These are phyloP conservation scores for Drosophila tropicalis DNA, from an alignment of 1,140 invertebrate genomes.

Conservation along the genomic window DNA sequence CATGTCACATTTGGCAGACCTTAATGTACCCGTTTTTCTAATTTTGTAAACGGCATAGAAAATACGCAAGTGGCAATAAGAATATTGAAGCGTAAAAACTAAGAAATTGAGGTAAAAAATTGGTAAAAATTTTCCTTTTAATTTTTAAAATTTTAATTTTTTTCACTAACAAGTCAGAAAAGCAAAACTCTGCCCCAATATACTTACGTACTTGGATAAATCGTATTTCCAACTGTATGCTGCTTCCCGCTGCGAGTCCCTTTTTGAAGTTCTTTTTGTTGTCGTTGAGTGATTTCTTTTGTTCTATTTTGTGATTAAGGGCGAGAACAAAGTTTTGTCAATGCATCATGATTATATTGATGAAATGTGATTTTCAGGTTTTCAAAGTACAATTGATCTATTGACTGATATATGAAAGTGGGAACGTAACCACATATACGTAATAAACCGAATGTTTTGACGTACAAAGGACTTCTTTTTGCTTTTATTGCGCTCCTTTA, in stretches of 20 bases:
- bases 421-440: background rate
- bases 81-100: constrained; percentile 2
- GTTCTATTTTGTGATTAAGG: constrained; percentile 1
- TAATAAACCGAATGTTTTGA: background rate
- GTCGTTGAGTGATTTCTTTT: constrained; percentile 2
- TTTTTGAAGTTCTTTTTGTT: background rate
- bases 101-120: constrained; percentile 6
- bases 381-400: background rate
- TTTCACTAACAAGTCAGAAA: background rate
- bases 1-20: background rate
- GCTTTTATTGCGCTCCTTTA: background rate
- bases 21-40: background rate
- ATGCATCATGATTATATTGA: constrained; percentile 2
- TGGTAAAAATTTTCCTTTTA: background rate
- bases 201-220: background rate
- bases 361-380: background rate
- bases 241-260: background rate
- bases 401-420: background rate
- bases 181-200: background rate
- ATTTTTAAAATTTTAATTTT: background rate
- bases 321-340: background rate
- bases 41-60: background rate
- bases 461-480: background rate
- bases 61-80: constrained; percentile 7
- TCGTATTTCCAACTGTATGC: background rate